Evolutionary conservation across 2,797 vertebrate species (phyloP).

Genomic region (Rhabdophis nuchalis): DNA sequence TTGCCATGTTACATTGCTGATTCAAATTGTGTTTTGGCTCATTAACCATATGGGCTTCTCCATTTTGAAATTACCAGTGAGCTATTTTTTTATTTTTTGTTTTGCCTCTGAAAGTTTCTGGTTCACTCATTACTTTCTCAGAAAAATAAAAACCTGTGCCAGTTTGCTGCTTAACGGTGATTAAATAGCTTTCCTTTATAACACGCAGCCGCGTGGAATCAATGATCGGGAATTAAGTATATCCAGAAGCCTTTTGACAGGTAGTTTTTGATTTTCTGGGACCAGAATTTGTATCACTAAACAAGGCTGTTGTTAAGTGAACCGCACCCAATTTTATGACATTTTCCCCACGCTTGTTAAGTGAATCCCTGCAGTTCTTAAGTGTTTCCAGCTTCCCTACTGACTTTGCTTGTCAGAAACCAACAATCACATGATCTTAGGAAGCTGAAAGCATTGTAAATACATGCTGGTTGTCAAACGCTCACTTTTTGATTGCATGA

Average conservation of each 20-base stretch:
- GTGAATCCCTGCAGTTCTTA: not conserved
- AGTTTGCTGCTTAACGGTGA: constrained; percentile 50
- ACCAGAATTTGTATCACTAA: too few relatives aligned
- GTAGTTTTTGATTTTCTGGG: too few relatives aligned
- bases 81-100: not conserved
- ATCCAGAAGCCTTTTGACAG: constrained; percentile 50
- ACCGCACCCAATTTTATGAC: too few relatives aligned
- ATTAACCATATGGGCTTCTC: not conserved
- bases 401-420: too few relatives aligned
- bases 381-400: too few relatives aligned
- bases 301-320: too few relatives aligned
- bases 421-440: too few relatives aligned
- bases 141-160: constrained; percentile 42
- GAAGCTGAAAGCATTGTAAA: too few relatives aligned
- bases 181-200: constrained; percentile 52
- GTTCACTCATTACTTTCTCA: constrained; percentile 34
- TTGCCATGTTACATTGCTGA: not conserved
- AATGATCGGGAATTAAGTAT: constrained; percentile 41
- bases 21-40: not conserved
- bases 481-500: not conserved
- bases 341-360: not conserved
- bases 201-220: constrained; percentile 51
- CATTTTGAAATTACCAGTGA: not conserved
- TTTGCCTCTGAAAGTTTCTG: constrained; percentile 24
- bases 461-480: not conserved